Conservation (phyloP, 1,140 invertebrate genomes). For the Heliconius nattereri region DNA sequence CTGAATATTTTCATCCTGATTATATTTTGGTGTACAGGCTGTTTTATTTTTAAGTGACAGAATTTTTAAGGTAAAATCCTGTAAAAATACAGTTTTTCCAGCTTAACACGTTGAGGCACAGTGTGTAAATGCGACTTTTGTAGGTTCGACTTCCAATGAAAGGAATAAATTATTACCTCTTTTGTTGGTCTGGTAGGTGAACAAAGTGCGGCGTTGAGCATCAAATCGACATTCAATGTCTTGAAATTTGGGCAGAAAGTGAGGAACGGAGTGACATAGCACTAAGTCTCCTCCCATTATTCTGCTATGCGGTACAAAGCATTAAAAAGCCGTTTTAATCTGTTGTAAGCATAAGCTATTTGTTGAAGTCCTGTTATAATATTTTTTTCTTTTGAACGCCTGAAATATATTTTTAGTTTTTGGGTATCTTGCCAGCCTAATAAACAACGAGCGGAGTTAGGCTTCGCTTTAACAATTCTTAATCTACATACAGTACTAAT, state of each 20-base stretch:
- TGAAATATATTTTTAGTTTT: too few relatives aligned
- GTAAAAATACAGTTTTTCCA: not conserved
- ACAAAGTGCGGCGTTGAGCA: not conserved
- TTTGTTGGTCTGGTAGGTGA: not conserved
- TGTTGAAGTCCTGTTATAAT: too few relatives aligned
- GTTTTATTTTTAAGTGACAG: not conserved
- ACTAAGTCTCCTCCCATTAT: not conserved
- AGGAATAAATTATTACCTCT: not conserved
- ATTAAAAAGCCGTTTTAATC: too few relatives aligned
- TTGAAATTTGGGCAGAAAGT: not conserved
- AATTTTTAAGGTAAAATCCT: not conserved
- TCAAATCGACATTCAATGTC: not conserved
- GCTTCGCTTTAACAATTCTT: too few relatives aligned
- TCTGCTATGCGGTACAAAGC: too few relatives aligned
- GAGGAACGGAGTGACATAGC: not conserved
- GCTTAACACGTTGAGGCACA: too few relatives aligned
- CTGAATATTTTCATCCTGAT: not conserved
- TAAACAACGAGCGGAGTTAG: too few relatives aligned
- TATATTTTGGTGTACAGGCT: not conserved
- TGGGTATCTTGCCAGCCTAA: too few relatives aligned
- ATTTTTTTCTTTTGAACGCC: too few relatives aligned
- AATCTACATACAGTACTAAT: too few relatives aligned
- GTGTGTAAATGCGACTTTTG: too few relatives aligned
- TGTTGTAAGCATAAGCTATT: too few relatives aligned
- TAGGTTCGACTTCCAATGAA: not conserved